Conservation (phyloP, 2,113 vertebrate genomes). For the Cyprinodon tularosa region DNA sequence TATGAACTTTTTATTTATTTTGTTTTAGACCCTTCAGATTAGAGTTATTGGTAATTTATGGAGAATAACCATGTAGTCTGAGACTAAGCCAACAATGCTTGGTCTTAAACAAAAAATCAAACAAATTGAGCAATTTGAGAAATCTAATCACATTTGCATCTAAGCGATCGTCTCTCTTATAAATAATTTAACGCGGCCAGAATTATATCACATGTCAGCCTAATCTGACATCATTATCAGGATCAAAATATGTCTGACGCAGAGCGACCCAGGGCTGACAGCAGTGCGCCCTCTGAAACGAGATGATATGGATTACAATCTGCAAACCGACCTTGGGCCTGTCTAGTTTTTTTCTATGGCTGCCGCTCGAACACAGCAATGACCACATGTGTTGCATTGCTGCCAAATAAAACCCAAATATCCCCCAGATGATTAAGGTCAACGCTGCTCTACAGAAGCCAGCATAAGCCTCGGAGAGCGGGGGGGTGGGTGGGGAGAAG, state of each 20-base stretch:
- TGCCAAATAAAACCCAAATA: constrained; percentile 74
- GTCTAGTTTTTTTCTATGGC: constrained; percentile 54
- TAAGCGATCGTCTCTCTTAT: constrained; percentile 47
- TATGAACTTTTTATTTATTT: not conserved
- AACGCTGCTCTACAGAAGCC: constrained; percentile 61
- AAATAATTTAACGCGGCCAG: constrained; percentile 60
- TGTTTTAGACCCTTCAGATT: not conserved
- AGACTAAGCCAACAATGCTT: constrained; percentile 18
- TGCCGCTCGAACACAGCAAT: constrained; percentile 65
- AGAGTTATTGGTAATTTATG: not conserved
- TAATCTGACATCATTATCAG: constrained; percentile 71
- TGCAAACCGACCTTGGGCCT: constrained; percentile 66
- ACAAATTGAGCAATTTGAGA: constrained; percentile 16
- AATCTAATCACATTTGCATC: constrained; percentile 53
- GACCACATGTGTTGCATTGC: constrained; percentile 46
- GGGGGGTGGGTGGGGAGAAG: not conserved
- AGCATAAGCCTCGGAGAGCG: constrained; percentile 42
- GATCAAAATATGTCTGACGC: constrained; percentile 54
- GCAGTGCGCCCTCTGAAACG: constrained; percentile 58
- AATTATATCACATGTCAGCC: constrained; percentile 72
- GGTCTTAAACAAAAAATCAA: constrained; percentile 42
- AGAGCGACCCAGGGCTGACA: constrained; percentile 45
- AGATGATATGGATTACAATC: constrained; percentile 78
- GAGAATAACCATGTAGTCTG: not conserved
- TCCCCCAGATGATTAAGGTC: constrained; percentile 80